Conservation (phyloP, 2,888 invertebrate species). For the Noctuana brunneofusca region DNA sequence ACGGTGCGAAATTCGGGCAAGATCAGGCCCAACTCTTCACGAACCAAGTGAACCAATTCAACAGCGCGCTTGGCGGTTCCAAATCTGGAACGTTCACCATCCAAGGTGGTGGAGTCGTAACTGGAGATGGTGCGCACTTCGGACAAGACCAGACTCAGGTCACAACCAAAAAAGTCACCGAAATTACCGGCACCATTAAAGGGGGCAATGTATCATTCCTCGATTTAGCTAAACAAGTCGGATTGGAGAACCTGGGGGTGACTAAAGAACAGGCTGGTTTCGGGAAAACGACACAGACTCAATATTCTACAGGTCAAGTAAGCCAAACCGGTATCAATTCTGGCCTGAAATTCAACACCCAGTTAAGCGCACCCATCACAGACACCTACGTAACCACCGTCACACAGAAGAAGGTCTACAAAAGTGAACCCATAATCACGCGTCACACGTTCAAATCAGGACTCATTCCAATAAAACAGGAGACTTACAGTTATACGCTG, state of each 20-base stretch:
- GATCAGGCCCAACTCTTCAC: no score
- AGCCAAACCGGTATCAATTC: constrained; percentile 18
- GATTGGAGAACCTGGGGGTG: constrained; percentile 6
- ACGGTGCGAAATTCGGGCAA: no score
- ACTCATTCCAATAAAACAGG: constrained; percentile 56
- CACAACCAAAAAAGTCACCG: neutral
- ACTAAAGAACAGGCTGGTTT: constrained; percentile 38
- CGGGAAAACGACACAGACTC: constrained; percentile 32
- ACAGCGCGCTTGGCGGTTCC: no score
- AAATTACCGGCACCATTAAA: neutral
- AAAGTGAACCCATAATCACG: constrained; percentile 54
- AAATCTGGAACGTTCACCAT: no score
- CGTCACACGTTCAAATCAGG: constrained; percentile 48
- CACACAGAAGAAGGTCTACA: constrained; percentile 67
- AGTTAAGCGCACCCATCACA: constrained; percentile 61
- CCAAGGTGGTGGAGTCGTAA: no score
- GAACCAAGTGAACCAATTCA: constrained; percentile 28
- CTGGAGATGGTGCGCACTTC: no score
- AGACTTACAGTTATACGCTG: constrained; percentile 45
- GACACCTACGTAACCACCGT: constrained; percentile 66
- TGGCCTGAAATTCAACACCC: constrained; percentile 47
- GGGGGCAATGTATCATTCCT: neutral
- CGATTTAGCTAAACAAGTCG: constrained; percentile 33
- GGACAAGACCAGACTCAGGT: neutral
- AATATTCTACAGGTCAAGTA: constrained; percentile 35